Percentiles rank a stretch among this genome's conserved stretches.
These are phyloP conservation scores for Rhea americana DNA, from an alignment of 2,113 vertebrate genomes.

Conservation along the genomic window DNA sequence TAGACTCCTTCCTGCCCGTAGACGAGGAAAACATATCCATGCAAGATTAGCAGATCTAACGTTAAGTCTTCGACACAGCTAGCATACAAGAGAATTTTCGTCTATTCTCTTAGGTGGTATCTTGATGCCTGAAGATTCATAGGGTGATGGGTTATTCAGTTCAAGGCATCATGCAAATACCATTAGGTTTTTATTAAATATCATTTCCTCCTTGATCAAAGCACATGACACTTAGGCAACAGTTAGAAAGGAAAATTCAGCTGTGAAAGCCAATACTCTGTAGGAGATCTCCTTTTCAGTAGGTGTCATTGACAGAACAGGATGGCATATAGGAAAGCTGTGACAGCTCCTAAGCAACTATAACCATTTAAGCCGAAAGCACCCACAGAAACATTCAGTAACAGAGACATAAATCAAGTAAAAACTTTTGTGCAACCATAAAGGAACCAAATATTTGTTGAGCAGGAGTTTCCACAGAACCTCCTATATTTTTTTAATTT, in stretches of 20 bases:
- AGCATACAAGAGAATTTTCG: not conserved
- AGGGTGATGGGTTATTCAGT: not conserved
- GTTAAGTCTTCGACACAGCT: not conserved
- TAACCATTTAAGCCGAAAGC: not conserved
- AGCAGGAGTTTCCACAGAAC: not conserved
- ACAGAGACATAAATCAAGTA: not conserved
- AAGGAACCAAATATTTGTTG: not conserved
- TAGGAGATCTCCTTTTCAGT: not conserved
- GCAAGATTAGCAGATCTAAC: not conserved
- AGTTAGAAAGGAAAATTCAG: not conserved
- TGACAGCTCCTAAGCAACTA: not conserved
- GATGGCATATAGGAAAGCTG: fast-evolving
- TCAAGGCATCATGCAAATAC: not conserved
- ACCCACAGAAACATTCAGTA: not conserved
- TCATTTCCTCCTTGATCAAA: not conserved
- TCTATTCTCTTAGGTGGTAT: not conserved
- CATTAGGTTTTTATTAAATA: not conserved
- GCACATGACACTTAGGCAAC: not conserved
- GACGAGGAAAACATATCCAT: not conserved
- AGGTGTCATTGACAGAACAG: not conserved
- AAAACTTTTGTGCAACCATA: not conserved
- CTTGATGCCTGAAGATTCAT: not conserved
- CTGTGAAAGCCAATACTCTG: not conserved
- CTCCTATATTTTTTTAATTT: not conserved
- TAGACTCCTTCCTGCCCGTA: not conserved